Percentiles rank a stretch among this genome's conserved stretches.
These are phyloP conservation scores for Percopsis transmontana DNA, from an alignment of 2,113 vertebrate genomes.

Conservation along the genomic window DNA sequence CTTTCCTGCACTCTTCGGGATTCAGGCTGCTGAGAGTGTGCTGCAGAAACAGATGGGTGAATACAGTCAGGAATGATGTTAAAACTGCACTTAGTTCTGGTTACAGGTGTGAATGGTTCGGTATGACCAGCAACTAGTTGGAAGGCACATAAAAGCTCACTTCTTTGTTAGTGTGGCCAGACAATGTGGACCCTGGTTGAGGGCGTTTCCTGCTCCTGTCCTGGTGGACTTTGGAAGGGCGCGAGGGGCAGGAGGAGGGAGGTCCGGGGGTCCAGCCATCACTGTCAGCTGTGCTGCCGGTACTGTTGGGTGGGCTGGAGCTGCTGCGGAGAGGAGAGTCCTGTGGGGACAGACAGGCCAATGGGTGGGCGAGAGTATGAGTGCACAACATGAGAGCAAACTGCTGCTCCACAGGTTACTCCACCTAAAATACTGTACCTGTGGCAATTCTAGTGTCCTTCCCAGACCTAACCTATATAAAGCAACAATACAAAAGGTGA, in stretches of 20 bases:
- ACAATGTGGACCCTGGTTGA: constrained; percentile 47
- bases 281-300: constrained; percentile 92
- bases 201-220: constrained; percentile 78
- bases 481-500: neutral
- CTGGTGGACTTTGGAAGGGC: constrained; percentile 65
- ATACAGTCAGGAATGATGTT: neutral
- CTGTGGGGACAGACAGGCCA: constrained; percentile 66
- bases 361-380: neutral
- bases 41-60: constrained; percentile 25
- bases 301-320: constrained; percentile 96
- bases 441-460: neutral
- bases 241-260: constrained; percentile 70
- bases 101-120: neutral
- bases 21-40: constrained; percentile 55
- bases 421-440: neutral
- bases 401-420: neutral
- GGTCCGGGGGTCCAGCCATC: constrained; percentile 88
- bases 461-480: neutral
- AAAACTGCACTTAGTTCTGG: too few relatives aligned
- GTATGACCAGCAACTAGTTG: neutral
- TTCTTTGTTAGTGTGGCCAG: constrained; percentile 58
- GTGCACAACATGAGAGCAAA: neutral
- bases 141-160: constrained; percentile 32
- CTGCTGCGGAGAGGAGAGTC: constrained; percentile 86
- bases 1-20: constrained; percentile 80